A percentile compares a stretch with the other conserved stretches of the same genome.
phyloP scores from a whole-genome alignment of 2,113 vertebrate species.

The Alouatta palliata region DNA sequence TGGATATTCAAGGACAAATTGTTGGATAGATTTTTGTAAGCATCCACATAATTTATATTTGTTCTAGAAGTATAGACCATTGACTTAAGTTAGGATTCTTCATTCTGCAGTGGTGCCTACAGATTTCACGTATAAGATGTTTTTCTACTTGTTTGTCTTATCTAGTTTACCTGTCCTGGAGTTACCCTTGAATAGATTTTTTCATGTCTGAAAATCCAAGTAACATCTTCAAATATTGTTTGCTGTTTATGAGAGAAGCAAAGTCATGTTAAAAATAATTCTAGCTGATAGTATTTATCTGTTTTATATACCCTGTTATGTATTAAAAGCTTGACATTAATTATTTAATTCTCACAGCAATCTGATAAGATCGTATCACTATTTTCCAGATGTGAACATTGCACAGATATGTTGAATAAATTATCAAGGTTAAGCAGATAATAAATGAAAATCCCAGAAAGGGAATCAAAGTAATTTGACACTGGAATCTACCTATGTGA shows the following conservation, averaged over 20 bases:
- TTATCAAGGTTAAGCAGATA: neutral
- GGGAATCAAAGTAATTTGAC: neutral
- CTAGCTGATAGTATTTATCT: neutral
- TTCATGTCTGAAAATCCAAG: neutral
- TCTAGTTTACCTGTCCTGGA: neutral
- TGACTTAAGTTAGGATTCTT: too few relatives aligned
- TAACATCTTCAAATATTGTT: slow-evolving; percentile 20
- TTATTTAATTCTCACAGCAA: slow-evolving; percentile 8
- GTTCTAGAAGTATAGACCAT: too few relatives aligned
- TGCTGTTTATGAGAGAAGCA: neutral
- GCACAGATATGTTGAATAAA: neutral
- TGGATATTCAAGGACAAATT: neutral
- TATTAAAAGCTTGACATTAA: neutral
- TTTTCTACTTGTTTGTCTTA: neutral
- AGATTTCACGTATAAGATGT: neutral
- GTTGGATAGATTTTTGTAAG: neutral
- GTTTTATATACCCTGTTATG: neutral
- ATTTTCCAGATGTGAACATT: neutral
- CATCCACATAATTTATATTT: too few relatives aligned
- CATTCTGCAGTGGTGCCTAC: neutral
- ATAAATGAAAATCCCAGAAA: neutral
- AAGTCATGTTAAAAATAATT: slow-evolving; percentile 17
- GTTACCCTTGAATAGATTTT: neutral
- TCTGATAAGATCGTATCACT: neutral
- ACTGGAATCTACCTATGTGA: neutral